Conservation (phyloP, 2,797 vertebrate species). For the Cichlasoma orientale region DNA sequence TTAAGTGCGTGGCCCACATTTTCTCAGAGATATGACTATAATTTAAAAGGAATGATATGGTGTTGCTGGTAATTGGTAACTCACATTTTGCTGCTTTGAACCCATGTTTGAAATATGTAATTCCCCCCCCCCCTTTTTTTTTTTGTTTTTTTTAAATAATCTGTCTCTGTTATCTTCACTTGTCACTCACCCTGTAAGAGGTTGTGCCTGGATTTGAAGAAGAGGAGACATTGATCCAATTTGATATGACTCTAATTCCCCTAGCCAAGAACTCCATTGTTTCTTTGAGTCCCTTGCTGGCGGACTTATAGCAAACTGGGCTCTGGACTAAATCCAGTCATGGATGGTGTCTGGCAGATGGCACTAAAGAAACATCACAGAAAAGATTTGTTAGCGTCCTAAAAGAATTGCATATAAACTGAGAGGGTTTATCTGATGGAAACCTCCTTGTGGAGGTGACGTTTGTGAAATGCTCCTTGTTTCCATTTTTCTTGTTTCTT, state of each 20-base stretch:
- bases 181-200: slow-evolving; percentile 37
- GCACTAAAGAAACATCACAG: slow-evolving; percentile 22
- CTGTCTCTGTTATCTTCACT: slow-evolving; percentile 32
- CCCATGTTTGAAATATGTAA: slow-evolving; percentile 18
- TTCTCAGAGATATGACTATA: slow-evolving; percentile 47
- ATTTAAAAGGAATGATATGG: slow-evolving; percentile 56
- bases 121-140: not conserved
- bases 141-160: slow-evolving; percentile 31
- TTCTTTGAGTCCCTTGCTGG: slow-evolving; percentile 53
- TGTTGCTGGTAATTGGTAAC: slow-evolving; percentile 38
- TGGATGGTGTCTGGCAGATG: slow-evolving; percentile 51
- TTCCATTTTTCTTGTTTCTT: slow-evolving; percentile 12
- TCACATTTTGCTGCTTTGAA: slow-evolving; percentile 37
- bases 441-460: not conserved
- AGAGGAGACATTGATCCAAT: slow-evolving; percentile 58
- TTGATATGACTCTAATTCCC: slow-evolving; percentile 59
- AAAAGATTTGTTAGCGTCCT: slow-evolving; percentile 16
- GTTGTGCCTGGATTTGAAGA: slow-evolving; percentile 45
- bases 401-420: slow-evolving; percentile 8
- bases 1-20: slow-evolving; percentile 45
- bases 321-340: slow-evolving; percentile 53
- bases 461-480: not conserved
- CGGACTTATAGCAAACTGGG: slow-evolving; percentile 42
- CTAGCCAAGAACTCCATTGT: slow-evolving; percentile 54
- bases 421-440: slow-evolving; percentile 3